phyloP scores from a whole-genome alignment of 2,113 vertebrate species.

The Bujurquina vittata region DNA sequence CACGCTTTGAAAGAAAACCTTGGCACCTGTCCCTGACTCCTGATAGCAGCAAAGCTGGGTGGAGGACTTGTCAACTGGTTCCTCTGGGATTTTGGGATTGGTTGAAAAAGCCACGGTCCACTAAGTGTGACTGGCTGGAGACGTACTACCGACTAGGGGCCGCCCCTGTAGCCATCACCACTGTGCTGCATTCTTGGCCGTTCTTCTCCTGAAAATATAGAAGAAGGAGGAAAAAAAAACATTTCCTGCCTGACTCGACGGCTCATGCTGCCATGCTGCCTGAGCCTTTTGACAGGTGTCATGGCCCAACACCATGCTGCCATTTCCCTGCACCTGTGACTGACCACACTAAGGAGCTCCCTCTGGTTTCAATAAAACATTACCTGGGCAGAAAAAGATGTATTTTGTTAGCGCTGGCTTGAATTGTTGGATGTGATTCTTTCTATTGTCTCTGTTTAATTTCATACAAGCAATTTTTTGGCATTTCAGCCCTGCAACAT shows the following conservation, averaged over 20 bases:
- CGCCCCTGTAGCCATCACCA: constrained; percentile 44
- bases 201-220: constrained; percentile 41
- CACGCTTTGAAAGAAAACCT: constrained; percentile 8
- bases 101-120: constrained; percentile 56
- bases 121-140: constrained; percentile 68
- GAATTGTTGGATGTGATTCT: constrained; percentile 17
- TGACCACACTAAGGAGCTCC: constrained; percentile 58
- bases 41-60: constrained; percentile 7
- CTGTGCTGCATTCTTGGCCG: constrained; percentile 20
- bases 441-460: constrained; percentile 34
- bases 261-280: constrained; percentile 52
- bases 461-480: neutral
- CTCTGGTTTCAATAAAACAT: constrained; percentile 65
- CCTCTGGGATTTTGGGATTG: constrained; percentile 58
- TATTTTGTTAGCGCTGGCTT: constrained; percentile 20
- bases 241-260: constrained; percentile 50
- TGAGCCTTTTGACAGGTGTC: constrained; percentile 71
- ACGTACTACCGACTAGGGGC: constrained; percentile 46
- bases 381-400: constrained; percentile 11
- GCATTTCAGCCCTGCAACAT: constrained; percentile 3
- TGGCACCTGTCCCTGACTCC: constrained; percentile 62
- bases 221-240: constrained; percentile 7
- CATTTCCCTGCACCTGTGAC: constrained; percentile 62
- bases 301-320: constrained; percentile 46
- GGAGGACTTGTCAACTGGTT: constrained; percentile 61